Conservation (phyloP, 2,888 invertebrate genomes). For the Carabus problematicus region DNA sequence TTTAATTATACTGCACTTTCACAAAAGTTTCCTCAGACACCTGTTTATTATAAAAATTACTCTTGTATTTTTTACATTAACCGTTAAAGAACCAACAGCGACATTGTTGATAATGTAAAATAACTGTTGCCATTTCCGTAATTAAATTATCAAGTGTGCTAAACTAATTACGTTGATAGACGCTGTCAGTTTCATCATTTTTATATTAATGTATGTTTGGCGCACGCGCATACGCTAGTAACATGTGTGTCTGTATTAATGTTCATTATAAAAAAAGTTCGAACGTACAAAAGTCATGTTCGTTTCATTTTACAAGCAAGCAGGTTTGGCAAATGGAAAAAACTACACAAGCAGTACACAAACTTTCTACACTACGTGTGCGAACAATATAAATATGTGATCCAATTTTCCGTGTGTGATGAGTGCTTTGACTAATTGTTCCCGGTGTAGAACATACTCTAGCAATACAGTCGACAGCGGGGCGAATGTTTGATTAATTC, state of each 20-base stretch:
- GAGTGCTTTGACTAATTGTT: neutral
- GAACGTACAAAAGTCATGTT: neutral
- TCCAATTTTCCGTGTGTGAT: slow-evolving; percentile 14
- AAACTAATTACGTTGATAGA: slow-evolving; percentile 22
- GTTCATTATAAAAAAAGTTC: slow-evolving; percentile 20
- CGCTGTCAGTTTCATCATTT: neutral
- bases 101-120: no score
- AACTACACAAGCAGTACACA: slow-evolving; percentile 2
- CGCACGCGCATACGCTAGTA: slow-evolving; percentile 1
- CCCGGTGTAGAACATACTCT: no score
- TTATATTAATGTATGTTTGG: slow-evolving; percentile 4
- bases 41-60: no score
- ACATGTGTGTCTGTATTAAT: slow-evolving; percentile 33
- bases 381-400: slow-evolving; percentile 22
- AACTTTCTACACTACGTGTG: slow-evolving; percentile 25
- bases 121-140: slow-evolving; percentile 23
- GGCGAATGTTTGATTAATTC: no score
- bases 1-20: no score
- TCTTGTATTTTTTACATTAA: no score
- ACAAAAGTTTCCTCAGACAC: no score
- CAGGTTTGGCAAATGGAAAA: slow-evolving; percentile 24
- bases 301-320: slow-evolving; percentile 4
- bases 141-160: slow-evolving; percentile 28
- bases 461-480: no score
- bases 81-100: no score